A percentile compares a stretch with the other conserved stretches of the same genome.
Conservation (phyloP, 2,797 vertebrate species). For the Nannoperca obscura region DNA sequence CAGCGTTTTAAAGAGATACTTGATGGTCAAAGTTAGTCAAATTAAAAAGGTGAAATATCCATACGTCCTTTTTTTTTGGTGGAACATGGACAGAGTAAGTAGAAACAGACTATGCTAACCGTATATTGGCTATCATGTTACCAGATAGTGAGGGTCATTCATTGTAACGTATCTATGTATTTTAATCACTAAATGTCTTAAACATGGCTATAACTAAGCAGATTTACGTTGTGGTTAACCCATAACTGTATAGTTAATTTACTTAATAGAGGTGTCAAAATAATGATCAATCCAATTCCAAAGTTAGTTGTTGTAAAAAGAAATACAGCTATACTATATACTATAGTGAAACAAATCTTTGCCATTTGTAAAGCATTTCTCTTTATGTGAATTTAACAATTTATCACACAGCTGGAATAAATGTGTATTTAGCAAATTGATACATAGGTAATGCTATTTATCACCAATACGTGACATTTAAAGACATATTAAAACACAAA, state of each 20-base stretch:
- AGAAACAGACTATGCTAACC: not conserved
- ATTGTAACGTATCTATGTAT: not conserved
- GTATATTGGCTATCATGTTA: not conserved
- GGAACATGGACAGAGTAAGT: slow-evolving; percentile 39
- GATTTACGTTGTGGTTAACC: not conserved
- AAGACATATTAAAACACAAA: not conserved
- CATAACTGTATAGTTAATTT: not conserved
- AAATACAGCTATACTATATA: too few relatives aligned
- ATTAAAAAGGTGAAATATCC: not conserved
- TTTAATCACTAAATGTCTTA: not conserved
- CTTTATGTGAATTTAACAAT: not conserved
- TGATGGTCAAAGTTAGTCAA: not conserved
- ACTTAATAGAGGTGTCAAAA: not conserved
- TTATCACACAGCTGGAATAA: not conserved
- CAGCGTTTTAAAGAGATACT: not conserved
- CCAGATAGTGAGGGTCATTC: not conserved
- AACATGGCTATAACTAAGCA: too few relatives aligned
- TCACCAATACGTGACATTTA: not conserved
- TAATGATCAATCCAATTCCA: not conserved
- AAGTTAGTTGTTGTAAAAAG: too few relatives aligned
- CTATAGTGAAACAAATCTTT: not conserved
- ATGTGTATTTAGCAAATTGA: not conserved
- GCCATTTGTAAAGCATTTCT: not conserved
- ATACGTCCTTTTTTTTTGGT: not conserved
- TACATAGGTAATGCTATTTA: not conserved